Conservation (phyloP, 2,113 vertebrate genomes). For the Perca flavescens region DNA sequence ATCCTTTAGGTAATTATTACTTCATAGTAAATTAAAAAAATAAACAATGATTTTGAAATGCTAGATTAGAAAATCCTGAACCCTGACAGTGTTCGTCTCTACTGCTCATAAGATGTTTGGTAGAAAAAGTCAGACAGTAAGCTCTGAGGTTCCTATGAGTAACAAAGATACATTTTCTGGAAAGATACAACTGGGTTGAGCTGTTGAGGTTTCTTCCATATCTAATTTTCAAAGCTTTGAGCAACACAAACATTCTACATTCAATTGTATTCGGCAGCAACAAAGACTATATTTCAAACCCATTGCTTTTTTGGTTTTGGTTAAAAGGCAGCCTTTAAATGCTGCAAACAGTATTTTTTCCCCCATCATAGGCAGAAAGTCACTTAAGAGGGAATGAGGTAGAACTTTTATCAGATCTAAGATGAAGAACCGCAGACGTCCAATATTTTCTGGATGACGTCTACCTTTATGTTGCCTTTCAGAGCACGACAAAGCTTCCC, state of each 20-base stretch:
- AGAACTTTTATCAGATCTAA: neutral
- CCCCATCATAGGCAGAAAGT: neutral
- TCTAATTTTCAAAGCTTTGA: neutral
- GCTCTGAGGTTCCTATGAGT: neutral
- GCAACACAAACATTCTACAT: neutral
- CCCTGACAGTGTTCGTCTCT: neutral
- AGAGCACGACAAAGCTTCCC: constrained; percentile 90
- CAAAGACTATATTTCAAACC: neutral
- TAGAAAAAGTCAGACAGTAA: neutral
- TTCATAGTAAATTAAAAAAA: neutral
- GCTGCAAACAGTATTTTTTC: neutral
- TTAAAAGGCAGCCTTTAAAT: neutral
- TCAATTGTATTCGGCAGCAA: neutral
- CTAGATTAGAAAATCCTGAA: neutral
- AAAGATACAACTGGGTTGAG: neutral
- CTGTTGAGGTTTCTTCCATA: neutral
- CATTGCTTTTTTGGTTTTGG: neutral
- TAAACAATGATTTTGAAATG: constrained; percentile 1
- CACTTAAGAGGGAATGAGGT: neutral
- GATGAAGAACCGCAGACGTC: constrained; percentile 44
- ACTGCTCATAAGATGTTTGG: neutral
- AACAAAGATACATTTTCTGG: neutral
- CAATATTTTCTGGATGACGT: constrained; percentile 83
- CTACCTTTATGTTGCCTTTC: constrained; percentile 75
- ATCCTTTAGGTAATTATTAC: neutral